Conservation (phyloP, 2,797 vertebrate species). For the Falco rusticolus region DNA sequence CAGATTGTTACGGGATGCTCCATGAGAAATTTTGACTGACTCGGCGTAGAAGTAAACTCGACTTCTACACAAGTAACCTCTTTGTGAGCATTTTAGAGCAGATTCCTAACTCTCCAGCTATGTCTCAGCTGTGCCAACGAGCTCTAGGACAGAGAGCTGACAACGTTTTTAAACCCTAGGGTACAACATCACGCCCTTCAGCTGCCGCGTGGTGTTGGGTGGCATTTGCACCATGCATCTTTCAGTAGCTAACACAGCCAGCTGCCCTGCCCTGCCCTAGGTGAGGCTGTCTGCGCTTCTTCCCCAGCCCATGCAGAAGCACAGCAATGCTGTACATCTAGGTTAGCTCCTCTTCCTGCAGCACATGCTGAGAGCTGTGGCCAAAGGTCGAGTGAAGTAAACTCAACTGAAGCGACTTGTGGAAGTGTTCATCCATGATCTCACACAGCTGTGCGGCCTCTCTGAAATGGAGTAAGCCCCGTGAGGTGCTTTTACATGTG, state of each 20-base stretch:
- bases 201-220: fast-evolving
- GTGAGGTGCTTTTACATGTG: neutral
- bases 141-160: neutral
- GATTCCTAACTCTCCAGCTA: neutral
- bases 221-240: neutral
- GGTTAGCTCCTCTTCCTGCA: neutral
- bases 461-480: neutral
- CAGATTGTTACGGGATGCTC: neutral
- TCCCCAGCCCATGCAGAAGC: neutral
- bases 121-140: neutral
- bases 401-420: neutral
- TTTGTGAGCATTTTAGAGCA: neutral
- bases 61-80: neutral
- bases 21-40: neutral
- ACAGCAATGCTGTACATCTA: neutral
- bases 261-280: neutral
- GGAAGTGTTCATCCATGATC: neutral
- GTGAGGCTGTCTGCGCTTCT: neutral
- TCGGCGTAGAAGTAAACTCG: neutral
- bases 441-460: neutral
- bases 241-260: neutral
- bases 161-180: neutral
- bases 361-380: neutral
- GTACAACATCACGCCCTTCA: neutral
- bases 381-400: neutral